Evolutionary conservation across 2,113 vertebrate species (phyloP), one percentile per base, ranked within the genome.

Genomic region (Oplegnathus fasciatus): DNA sequence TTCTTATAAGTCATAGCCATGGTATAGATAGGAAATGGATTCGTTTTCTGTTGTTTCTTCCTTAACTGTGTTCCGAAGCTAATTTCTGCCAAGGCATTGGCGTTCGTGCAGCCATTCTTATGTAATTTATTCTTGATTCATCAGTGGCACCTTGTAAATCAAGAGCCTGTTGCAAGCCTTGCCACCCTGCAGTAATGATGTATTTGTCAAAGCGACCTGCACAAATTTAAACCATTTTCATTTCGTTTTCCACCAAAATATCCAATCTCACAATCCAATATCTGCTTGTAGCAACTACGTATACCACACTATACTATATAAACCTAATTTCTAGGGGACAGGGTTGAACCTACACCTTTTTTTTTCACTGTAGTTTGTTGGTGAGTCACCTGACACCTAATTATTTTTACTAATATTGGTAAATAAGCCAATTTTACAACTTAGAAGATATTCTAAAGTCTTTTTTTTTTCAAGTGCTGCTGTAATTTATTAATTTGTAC

Each of bases 401-500:
- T 37, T 34, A n/a, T 13, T 17, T 9, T n/a, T 18, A 34, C 22
- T 26, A 6, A 17, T 3, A 22, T 58, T 26, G 18, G 10, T 32
- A 44, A n/a, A 42, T n/a, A 2, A 24, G 11, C 26, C 26, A 61
- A 10, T 24, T 24, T 9, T 62, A 10, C 30, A 10, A 26, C 6
- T 40, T 28, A 10, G 4, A 48, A 11, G 24, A 18, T 3, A 60
- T 30, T 37, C 3, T 37, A 37, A 37, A 37, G 34, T 37, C 5
- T 46, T 48, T 28, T 52, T 66, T 28, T 64, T 20, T 52, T n/a
- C 44, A n/a, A 34, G 73, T 5, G 73, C 73, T 55, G 46, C 75
- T 37, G 13, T 55, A 55, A 37, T 37, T 37, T 20, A 2, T 68
- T 71, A 52, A 18, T 72, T 55, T 68, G 15, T 17, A 55, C 26